phyloP scores from a whole-genome alignment of 2,113 vertebrate species.

The Python bivittatus region DNA sequence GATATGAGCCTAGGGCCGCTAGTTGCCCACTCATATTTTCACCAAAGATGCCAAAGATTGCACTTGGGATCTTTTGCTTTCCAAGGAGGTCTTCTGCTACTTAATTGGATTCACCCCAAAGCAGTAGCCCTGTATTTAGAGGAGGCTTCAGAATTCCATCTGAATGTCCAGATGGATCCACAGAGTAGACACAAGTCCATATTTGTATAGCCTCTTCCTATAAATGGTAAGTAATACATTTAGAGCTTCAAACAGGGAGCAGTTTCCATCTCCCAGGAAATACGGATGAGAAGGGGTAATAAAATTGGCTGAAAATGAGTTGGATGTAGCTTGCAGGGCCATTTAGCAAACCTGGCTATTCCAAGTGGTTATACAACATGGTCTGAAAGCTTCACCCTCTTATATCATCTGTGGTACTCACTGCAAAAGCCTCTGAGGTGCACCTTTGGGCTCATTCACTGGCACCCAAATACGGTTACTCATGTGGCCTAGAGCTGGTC shows the following conservation, averaged over 20 bases:
- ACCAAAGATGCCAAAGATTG: too few relatives aligned
- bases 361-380: background rate
- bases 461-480: background rate
- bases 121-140: background rate
- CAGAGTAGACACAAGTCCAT: background rate
- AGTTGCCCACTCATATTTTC: too few relatives aligned
- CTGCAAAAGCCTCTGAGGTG: background rate
- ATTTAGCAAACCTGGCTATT: too few relatives aligned
- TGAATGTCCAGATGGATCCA: background rate
- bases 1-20: too few relatives aligned
- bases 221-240: too few relatives aligned
- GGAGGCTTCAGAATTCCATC: background rate
- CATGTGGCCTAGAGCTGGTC: background rate
- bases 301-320: background rate
- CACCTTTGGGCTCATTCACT: background rate
- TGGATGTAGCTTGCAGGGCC: too few relatives aligned
- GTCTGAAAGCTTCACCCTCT: background rate
- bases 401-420: too few relatives aligned
- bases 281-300: too few relatives aligned
- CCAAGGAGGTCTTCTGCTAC: background rate
- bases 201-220: background rate
- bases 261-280: background rate
- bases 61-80: background rate
- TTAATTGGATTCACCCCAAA: background rate
- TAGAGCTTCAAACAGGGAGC: too few relatives aligned